phyloP scores from a whole-genome alignment of 2,797 vertebrate species.

The Micromesistius poutassou region DNA sequence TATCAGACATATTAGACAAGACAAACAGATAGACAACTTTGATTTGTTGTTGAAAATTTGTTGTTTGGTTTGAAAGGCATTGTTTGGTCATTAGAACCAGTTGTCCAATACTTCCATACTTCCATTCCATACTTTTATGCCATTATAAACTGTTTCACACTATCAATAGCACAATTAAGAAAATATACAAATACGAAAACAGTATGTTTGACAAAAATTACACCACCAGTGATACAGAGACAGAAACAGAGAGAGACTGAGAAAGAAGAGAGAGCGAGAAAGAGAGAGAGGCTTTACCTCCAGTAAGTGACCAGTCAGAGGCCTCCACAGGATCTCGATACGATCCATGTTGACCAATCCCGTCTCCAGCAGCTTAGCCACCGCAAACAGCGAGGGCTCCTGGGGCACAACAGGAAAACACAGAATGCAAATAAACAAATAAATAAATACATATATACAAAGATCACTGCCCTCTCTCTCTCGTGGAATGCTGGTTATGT shows the following conservation, averaged over 20 bases:
- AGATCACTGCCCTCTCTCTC: neutral
- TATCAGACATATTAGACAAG: neutral
- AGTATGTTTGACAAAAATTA: neutral
- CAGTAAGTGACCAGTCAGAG: conserved; percentile 90
- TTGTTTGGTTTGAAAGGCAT: too few relatives aligned
- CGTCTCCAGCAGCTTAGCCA: conserved; percentile 95
- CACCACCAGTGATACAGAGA: neutral
- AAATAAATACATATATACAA: neutral
- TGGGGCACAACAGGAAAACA: conserved; percentile 44
- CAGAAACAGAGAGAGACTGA: neutral
- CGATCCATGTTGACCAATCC: conserved; percentile 98
- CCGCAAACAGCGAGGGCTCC: conserved; percentile 98
- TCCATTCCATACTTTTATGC: neutral
- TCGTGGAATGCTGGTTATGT: neutral
- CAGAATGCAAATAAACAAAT: neutral
- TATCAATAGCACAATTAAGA: neutral
- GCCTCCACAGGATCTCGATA: conserved; percentile 97
- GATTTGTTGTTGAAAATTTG: too few relatives aligned
- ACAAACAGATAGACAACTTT: neutral
- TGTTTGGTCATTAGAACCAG: too few relatives aligned
- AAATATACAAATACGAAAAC: neutral
- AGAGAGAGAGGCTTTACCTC: conserved; percentile 77
- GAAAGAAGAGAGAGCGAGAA: neutral
- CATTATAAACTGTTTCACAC: neutral
- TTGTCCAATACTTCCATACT: neutral